Base-by-base conservation (phyloP, 2,888 invertebrate genomes). In the Incurvaria masculella region DNA sequence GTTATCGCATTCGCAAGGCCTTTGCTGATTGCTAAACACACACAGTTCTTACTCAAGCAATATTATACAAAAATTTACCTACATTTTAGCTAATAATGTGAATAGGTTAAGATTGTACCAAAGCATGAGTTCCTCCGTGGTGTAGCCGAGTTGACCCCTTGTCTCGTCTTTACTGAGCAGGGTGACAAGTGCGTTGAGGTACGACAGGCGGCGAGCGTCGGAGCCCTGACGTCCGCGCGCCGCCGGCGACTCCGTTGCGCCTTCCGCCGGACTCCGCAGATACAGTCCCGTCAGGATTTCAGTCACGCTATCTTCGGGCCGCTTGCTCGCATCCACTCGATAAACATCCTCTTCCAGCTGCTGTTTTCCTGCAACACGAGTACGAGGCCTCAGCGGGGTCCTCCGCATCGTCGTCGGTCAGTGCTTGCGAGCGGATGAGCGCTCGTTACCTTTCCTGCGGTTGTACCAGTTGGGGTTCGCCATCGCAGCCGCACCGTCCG, bases 111-210 rank as follows among this genome's bases (percentile, higher is more conserved):
- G n/a, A n/a, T n/a, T n/a, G 74, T 72, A 92, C 92, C 91, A 92
- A 61, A 83, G 84, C 55, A 91, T 85, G 59, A 96, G 81, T 67
- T 96, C 92, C 69, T 91, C 89, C 52, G 84, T 80, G 55, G 84
- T 83, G 64, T 89, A 89, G 44, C 89, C 89, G 58, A 90, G 80
- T 57, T 82, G 80, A 53, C 68, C 69, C 59, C 81, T 72, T 48
- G 71, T 80, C 57, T 87, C 85, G 63, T 83, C 80, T 64, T 84
- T 83, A 60, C 81, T 76, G 55, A 88, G 75, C 55, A 95, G 81
- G 63, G 91, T 91, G 49, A 93, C 91, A 72, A 95, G 86, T 52
- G 87, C 89, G 81, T 95, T 96, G 61, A 96, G 82, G 69, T 93
- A 91, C 56, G 89, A 90, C 57, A 95, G 80, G 66, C 90, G 88